Conservation (phyloP, 2,797 vertebrate genomes). For the Scyliorhinus canicula region DNA sequence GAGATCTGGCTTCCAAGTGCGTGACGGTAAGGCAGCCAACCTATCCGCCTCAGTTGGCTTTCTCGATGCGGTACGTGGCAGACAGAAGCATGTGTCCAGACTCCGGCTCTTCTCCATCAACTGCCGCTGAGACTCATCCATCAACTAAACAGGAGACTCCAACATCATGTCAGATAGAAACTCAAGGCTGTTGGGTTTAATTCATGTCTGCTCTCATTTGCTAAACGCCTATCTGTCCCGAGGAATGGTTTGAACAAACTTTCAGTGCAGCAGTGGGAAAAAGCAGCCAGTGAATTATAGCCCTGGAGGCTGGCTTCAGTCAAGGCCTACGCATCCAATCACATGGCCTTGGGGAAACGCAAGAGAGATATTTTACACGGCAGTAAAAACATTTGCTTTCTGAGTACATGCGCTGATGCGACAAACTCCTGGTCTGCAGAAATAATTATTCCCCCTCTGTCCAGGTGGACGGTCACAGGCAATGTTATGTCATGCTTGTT, state of each 20-base stretch:
- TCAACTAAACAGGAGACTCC: neutral
- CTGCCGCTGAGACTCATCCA: neutral
- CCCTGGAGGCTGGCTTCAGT: neutral
- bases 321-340: neutral
- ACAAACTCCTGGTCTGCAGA: slow-evolving; percentile 38
- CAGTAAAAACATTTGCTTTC: neutral
- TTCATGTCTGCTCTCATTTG: neutral
- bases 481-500: slow-evolving; percentile 42
- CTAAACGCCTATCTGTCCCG: neutral
- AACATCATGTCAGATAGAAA: neutral
- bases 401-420: neutral
- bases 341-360: neutral
- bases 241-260: neutral
- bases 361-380: neutral
- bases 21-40: neutral
- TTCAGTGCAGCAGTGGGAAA: neutral
- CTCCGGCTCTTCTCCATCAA: neutral
- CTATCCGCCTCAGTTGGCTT: neutral
- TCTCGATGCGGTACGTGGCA: neutral
- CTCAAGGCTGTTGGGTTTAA: neutral
- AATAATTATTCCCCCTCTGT: slow-evolving; percentile 39
- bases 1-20: neutral
- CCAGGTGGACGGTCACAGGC: slow-evolving; percentile 40
- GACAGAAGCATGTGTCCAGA: neutral
- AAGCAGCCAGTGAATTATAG: neutral